phyloP scores from a whole-genome alignment of 2,888 invertebrate genomes.

The Apotomis capreana region DNA sequence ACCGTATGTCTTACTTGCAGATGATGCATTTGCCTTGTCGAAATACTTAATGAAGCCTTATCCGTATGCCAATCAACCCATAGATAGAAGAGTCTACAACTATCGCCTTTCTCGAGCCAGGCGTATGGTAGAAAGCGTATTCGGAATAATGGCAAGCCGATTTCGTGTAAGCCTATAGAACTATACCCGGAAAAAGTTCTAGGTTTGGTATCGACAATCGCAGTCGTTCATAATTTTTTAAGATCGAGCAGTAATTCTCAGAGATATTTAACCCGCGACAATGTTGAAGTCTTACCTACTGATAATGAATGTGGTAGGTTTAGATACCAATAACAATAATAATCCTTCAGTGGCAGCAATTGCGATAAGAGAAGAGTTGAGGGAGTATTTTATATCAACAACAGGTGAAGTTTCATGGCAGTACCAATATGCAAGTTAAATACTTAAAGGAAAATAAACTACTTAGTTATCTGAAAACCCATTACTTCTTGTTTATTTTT shows the following conservation, averaged over 20 bases:
- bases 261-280: constrained; percentile 20
- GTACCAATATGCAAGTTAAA: constrained; percentile 25
- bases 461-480: constrained; percentile 10
- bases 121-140: constrained; percentile 9
- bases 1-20: constrained; percentile 14
- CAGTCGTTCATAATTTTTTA: constrained; percentile 28
- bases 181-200: constrained; percentile 9
- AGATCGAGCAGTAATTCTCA: constrained; percentile 26
- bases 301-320: constrained; percentile 25
- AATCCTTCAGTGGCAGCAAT: constrained; percentile 25
- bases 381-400: constrained; percentile 26
- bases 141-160: constrained; percentile 12
- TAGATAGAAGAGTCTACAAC: constrained; percentile 11
- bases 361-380: constrained; percentile 26
- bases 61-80: constrained; percentile 7
- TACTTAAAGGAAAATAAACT: constrained; percentile 5
- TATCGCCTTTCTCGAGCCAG: constrained; percentile 8
- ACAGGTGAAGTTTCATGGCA: constrained; percentile 30
- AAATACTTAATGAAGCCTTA: constrained; percentile 14
- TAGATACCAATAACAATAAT: constrained; percentile 28
- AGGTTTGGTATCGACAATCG: constrained; percentile 20
- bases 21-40: constrained; percentile 9
- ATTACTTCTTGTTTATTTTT: constrained; percentile 7
- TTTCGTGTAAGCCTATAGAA: constrained; percentile 13
- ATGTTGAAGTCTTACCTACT: constrained; percentile 25